phyloP scores from a whole-genome alignment of 2,797 vertebrate species.

The Pseudomugil tenellus region DNA sequence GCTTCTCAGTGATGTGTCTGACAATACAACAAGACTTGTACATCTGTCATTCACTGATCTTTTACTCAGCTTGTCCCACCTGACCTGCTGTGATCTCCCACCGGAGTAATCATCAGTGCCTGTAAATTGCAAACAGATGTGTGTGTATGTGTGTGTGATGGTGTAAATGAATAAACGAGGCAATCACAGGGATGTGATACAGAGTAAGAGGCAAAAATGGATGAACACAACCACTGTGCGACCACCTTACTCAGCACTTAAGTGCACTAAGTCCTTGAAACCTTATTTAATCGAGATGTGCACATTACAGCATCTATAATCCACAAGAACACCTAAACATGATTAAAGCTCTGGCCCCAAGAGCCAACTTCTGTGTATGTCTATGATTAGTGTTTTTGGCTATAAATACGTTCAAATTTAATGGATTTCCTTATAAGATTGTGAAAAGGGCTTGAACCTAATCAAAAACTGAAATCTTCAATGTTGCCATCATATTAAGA shows the following conservation, averaged over 20 bases:
- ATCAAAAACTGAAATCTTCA: slow-evolving; percentile 9
- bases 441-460: slow-evolving; percentile 8
- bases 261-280: slow-evolving; percentile 31
- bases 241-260: slow-evolving; percentile 16
- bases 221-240: slow-evolving; percentile 10
- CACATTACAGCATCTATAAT: slow-evolving; percentile 44
- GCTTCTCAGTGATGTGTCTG: slow-evolving; percentile 59
- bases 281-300: slow-evolving; percentile 42
- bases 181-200: background rate
- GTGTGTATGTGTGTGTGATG: background rate
- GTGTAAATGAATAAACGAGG: background rate
- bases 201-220: background rate
- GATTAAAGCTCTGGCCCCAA: slow-evolving; percentile 17
- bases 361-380: background rate
- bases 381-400: background rate
- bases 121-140: slow-evolving; percentile 3
- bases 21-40: slow-evolving; percentile 50
- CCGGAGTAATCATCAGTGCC: background rate
- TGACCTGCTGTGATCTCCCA: slow-evolving; percentile 6
- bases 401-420: slow-evolving; percentile 3
- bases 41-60: slow-evolving; percentile 62
- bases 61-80: slow-evolving; percentile 8
- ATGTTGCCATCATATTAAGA: background rate
- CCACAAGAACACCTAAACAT: slow-evolving; percentile 36
- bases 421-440: background rate